phyloP scores from a whole-genome alignment of 2,888 invertebrate genomes.

The Heteromyza rotundicornis region DNA sequence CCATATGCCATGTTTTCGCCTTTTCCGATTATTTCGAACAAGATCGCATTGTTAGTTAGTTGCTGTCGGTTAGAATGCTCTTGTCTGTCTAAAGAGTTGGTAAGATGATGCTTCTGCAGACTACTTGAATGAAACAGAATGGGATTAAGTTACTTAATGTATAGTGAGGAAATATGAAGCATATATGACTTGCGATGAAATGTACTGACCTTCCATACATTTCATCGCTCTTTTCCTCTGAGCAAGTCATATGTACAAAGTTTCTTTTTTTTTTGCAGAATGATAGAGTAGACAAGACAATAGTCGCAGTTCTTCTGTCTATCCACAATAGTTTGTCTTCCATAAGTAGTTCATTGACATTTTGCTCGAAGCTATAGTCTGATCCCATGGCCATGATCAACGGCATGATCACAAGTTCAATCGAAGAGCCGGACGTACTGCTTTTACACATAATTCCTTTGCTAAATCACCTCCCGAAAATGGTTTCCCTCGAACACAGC shows the following conservation, averaged over 20 bases:
- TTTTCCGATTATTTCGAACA: slow-evolving; percentile 13
- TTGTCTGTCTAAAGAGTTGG: neutral
- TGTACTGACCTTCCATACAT: too few species aligned
- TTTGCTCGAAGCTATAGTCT: neutral
- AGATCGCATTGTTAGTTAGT: slow-evolving; percentile 3
- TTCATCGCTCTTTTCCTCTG: too few species aligned
- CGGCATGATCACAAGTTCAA: too few species aligned
- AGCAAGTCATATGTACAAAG: too few species aligned
- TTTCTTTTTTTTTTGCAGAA: too few species aligned
- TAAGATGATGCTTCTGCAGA: neutral
- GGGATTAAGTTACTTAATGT: too few species aligned
- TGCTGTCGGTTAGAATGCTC: neutral
- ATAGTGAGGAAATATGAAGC: too few species aligned
- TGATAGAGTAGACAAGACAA: too few species aligned
- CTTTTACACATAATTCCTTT: neutral
- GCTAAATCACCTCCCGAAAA: neutral
- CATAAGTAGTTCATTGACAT: slow-evolving; percentile 21
- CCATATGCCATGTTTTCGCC: slow-evolving; percentile 29
- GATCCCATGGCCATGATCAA: slow-evolving; percentile 12
- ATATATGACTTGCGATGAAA: too few species aligned
- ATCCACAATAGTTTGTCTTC: neutral
- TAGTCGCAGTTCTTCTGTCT: too few species aligned
- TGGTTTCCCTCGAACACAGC: neutral
- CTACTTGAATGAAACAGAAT: neutral
- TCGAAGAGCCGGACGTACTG: neutral